A percentile compares a stretch with the other conserved stretches of the same genome.
Evolutionary conservation across 2,113 vertebrate genomes (phyloP).

Genomic region (Megaceryle torquata): DNA sequence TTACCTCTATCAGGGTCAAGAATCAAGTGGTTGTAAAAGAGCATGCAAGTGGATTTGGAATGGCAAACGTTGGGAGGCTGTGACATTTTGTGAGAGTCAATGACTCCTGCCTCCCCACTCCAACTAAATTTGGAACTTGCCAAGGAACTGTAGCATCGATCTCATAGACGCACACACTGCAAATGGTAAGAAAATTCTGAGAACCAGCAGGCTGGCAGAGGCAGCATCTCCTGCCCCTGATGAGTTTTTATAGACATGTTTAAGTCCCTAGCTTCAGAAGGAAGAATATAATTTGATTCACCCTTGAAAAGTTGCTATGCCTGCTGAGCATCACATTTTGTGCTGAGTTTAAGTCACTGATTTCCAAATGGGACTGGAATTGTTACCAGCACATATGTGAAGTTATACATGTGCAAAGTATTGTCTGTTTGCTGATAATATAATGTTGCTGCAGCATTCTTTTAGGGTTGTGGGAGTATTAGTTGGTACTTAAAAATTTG

Average conservation of each 20-base stretch:
- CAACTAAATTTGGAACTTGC: not conserved
- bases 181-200: not conserved
- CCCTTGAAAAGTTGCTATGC: not conserved
- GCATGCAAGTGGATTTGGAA: not conserved
- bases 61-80: not conserved
- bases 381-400: too few relatives aligned
- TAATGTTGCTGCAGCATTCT: too few relatives aligned
- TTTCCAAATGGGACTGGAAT: too few relatives aligned
- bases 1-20: not conserved
- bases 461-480: too few relatives aligned
- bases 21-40: not conserved
- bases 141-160: accelerated
- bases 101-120: not conserved
- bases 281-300: not conserved
- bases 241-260: not conserved
- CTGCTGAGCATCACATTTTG: not conserved
- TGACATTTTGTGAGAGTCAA: not conserved
- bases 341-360: not conserved
- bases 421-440: too few relatives aligned
- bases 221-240: not conserved
- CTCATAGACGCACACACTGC: accelerated
- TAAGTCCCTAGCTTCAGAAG: not conserved
- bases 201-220: not conserved
- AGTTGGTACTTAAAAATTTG: too few relatives aligned
- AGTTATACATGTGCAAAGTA: too few relatives aligned